phyloP scores from a whole-genome alignment of 2,797 vertebrate species.

The Pseudocheirus occidentalis region DNA sequence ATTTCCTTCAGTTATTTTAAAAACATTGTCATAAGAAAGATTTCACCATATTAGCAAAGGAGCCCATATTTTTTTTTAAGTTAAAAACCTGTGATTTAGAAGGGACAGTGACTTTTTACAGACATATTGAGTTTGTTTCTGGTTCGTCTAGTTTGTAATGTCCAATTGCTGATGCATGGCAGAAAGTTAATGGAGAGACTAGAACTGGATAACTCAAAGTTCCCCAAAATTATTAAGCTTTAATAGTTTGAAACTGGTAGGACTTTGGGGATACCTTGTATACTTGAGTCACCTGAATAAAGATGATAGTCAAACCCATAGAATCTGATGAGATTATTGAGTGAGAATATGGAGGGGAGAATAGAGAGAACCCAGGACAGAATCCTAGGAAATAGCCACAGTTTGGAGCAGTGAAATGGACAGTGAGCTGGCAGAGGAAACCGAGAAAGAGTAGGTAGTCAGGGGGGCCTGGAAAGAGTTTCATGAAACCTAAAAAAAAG shows the following conservation, averaged over 20 bases:
- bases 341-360: not conserved
- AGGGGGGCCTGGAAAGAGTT: no score
- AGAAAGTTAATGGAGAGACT: not conserved
- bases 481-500: not conserved
- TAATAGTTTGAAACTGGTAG: no score
- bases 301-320: not conserved
- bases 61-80: no score
- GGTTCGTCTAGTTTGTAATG: no score
- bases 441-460: no score
- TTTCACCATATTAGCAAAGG: not conserved
- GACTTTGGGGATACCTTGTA: not conserved
- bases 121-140: no score
- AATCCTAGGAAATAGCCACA: not conserved
- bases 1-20: not conserved
- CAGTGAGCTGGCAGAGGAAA: not conserved
- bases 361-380: not conserved
- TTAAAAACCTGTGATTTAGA: no score
- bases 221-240: no score
- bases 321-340: not conserved
- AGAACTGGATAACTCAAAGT: not conserved
- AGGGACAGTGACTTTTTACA: no score
- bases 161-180: not conserved
- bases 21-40: not conserved
- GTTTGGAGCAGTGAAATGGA: not conserved
- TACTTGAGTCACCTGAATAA: not conserved